These are phyloP conservation scores for Lasioglossum vierecki DNA, from an alignment of 2,888 invertebrate genomes.

Conservation along the genomic window DNA sequence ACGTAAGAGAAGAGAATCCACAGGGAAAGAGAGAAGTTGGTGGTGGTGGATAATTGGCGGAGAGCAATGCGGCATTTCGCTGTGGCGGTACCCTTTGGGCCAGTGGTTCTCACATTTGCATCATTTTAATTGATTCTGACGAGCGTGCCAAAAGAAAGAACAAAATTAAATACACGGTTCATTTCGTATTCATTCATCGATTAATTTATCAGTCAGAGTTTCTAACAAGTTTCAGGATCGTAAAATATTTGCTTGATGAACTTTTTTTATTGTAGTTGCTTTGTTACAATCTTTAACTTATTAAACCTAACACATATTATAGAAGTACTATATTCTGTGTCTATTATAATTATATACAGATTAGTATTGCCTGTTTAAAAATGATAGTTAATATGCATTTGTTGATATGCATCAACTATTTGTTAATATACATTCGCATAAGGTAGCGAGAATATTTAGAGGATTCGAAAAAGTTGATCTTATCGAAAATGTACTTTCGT, in stretches of 20 bases:
- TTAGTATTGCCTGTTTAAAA: neutral
- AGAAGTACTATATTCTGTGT: neutral
- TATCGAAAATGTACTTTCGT: neutral
- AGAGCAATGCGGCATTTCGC: conserved; percentile 74
- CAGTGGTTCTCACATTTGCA: conserved; percentile 71
- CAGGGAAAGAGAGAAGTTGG: conserved; percentile 62
- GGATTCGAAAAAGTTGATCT: neutral
- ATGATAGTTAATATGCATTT: neutral
- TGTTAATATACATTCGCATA: neutral
- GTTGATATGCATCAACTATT: neutral
- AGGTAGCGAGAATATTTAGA: neutral
- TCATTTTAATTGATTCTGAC: neutral
- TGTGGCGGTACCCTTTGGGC: conserved; percentile 75
- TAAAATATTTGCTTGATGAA: neutral
- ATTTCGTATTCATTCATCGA: neutral
- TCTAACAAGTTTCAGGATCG: neutral
- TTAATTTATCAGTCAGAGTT: neutral
- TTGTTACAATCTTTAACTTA: neutral
- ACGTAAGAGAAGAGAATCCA: conserved; percentile 14
- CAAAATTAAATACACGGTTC: neutral
- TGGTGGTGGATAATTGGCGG: conserved; percentile 76
- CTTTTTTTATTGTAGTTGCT: neutral
- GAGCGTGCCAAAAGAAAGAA: neutral
- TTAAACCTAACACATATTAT: neutral
- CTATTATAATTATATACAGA: neutral